These are phyloP conservation scores for Chrysomela aeneicollis DNA, from an alignment of 2,888 invertebrate species.

Conservation along the genomic window DNA sequence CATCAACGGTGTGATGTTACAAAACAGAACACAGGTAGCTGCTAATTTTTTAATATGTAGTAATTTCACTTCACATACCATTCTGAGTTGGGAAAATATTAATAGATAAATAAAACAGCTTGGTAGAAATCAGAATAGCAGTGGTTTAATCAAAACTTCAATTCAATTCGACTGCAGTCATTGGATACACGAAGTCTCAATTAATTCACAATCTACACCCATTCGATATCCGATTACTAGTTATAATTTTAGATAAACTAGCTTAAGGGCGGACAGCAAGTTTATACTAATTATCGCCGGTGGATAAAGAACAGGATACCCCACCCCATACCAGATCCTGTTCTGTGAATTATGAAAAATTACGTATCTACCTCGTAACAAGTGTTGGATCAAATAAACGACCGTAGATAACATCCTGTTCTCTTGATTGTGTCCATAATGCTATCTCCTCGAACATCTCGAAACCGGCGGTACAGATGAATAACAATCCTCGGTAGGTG, in stretches of 20 bases:
- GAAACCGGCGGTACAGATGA: constrained; percentile 25
- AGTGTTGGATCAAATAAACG: constrained; percentile 33
- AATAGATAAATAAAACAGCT: no score
- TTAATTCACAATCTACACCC: background rate
- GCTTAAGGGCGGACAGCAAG: constrained; percentile 16
- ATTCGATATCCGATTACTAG: background rate
- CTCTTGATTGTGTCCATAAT: constrained; percentile 34
- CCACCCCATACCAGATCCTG: constrained; percentile 12
- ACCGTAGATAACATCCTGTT: constrained; percentile 31
- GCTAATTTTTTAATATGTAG: no score
- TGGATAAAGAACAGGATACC: constrained; percentile 10
- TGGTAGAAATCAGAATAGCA: no score
- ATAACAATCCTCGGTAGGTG: constrained; percentile 31
- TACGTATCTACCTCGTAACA: constrained; percentile 19
- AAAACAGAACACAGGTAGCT: no score
- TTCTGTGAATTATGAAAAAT: constrained; percentile 28
- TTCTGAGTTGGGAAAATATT: no score
- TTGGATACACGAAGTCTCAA: background rate
- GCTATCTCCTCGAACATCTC: constrained; percentile 32
- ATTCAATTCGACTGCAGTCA: no score
- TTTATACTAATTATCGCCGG: constrained; percentile 11
- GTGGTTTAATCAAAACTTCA: no score
- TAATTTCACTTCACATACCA: no score
- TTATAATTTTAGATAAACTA: constrained; percentile 14
- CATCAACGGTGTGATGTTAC: no score